Base-by-base conservation (phyloP, 2,888 invertebrate species). In the Drosophila acutilabella region DNA sequence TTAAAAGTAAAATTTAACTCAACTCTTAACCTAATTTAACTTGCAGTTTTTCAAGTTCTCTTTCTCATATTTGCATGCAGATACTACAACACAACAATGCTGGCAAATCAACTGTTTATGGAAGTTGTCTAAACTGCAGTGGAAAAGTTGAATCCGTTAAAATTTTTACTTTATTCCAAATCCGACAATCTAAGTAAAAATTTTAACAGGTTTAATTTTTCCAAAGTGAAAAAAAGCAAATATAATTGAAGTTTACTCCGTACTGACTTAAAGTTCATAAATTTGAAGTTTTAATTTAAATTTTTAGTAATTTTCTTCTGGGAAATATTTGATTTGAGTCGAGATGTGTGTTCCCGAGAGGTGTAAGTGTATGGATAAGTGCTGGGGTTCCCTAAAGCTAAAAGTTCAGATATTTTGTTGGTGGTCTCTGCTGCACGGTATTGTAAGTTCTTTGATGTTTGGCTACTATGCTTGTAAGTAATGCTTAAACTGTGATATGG, bases 41-140 rank as follows among this genome's bases (percentile, higher is more conserved):
- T 36, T 36, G 11, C 36, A 56, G 56, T 38, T 5, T 5, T 14
- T 2, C 56, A 56, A 45, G 7, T 56, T 8, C 2, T 45, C 36
- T 56, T 45, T 7, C 14, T 36, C 2, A 7, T 23, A 23, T 45
- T 45, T 11, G n/a, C 56, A 6, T 36, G 44, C 44, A 36, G 56
- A 56, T 56, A 52, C 40, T 52, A 45, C 14, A 36, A 42, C 14
- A 14, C 42, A 2, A 5, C 16, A n/a, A 42, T 54, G 54, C 8
- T 10, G 5, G 5, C 2, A 54, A 18, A 33, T 42, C 30, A 18
- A 16, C 13, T 1, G 7, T 7, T 1, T 48, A 1, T 16, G n/a
- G 38, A 41, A 2, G 1, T 26, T 13, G 36, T 13, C 0, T 11
- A 8, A 13, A 36, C 13, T 13, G 3, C 1, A 13, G 8, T 14